phyloP scores from a whole-genome alignment of 2,888 invertebrate genomes.

The Phyto melanocephala region DNA sequence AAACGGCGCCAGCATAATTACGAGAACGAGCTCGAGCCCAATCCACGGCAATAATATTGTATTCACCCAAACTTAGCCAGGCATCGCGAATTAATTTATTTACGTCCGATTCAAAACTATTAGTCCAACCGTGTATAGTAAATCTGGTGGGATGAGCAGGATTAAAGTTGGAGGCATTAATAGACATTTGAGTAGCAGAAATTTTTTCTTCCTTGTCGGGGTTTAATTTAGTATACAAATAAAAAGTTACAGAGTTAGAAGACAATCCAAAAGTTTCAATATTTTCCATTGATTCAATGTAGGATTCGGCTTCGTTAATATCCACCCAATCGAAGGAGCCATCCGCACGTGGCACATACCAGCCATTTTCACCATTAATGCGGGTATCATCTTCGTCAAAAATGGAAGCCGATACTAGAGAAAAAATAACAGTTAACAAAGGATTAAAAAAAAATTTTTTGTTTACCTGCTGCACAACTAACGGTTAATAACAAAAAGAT shows the following conservation, averaged over 20 bases:
- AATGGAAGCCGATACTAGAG: not conserved
- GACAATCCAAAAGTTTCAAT: constrained; percentile 64
- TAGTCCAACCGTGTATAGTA: constrained; percentile 81
- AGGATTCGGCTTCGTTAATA: not conserved
- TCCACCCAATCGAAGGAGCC: constrained; percentile 59
- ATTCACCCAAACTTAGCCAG: constrained; percentile 81
- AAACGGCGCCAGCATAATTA: constrained; percentile 81
- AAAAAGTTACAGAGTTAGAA: constrained; percentile 66
- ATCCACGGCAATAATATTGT: constrained; percentile 82
- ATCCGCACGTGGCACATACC: constrained; percentile 63
- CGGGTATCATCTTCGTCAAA: constrained; percentile 34
- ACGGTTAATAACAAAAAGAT: constrained; percentile 5
- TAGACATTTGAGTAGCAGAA: constrained; percentile 26
- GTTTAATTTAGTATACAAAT: constrained; percentile 71
- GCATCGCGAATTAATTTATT: constrained; percentile 76
- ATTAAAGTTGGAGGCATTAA: constrained; percentile 66
- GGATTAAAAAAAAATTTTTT: not conserved
- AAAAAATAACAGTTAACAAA: not conserved
- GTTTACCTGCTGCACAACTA: constrained; percentile 37
- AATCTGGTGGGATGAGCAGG: constrained; percentile 66
- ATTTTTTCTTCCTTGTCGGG: constrained; percentile 68
- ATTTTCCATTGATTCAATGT: constrained; percentile 47
- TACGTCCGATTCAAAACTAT: constrained; percentile 74
- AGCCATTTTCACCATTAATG: constrained; percentile 64
- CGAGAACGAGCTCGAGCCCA: constrained; percentile 81